phyloP scores from a whole-genome alignment of 2,113 vertebrate species.

The Gallinago jamesoni region DNA sequence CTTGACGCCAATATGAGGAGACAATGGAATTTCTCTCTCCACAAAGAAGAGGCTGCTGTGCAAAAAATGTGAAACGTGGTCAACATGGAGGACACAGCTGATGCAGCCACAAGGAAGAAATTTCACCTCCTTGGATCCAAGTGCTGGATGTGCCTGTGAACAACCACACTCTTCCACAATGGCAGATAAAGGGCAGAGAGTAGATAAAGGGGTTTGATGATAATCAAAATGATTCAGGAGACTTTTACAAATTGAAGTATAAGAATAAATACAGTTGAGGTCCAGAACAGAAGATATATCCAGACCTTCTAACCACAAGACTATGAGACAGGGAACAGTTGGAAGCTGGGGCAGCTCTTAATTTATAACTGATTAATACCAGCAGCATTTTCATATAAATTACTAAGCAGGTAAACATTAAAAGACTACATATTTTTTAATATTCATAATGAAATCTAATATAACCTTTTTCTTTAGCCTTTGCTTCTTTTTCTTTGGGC shows the following conservation, averaged over 20 bases:
- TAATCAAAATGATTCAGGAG: background rate
- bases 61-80: background rate
- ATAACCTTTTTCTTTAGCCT: background rate
- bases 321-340: background rate
- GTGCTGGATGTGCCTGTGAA: background rate
- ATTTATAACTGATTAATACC: background rate
- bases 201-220: background rate
- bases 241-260: background rate
- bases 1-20: background rate
- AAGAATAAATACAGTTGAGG: background rate
- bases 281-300: background rate
- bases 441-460: background rate
- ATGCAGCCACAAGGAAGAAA: background rate
- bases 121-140: background rate
- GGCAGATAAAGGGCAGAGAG: background rate
- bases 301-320: background rate
- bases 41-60: background rate
- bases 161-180: fast-evolving
- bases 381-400: background rate
- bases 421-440: background rate
- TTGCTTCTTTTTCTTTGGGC: background rate
- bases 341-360: background rate
- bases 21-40: background rate
- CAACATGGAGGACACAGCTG: background rate
- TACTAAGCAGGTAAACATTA: background rate